Conservation (phyloP, 2,797 vertebrate genomes). For the Pogoniulus pusillus region DNA sequence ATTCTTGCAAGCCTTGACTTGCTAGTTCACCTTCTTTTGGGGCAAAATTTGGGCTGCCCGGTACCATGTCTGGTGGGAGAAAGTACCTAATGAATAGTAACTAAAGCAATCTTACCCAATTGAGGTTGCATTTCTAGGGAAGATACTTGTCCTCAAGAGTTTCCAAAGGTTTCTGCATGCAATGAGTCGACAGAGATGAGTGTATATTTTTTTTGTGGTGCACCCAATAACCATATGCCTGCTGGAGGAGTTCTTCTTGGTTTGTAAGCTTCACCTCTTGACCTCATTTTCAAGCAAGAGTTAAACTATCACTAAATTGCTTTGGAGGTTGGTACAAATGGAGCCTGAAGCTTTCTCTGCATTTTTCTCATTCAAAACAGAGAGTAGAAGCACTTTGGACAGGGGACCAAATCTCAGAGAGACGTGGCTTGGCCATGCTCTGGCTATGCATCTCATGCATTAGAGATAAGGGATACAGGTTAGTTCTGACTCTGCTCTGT, state of each 20-base stretch:
- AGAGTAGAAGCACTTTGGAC: constrained; percentile 52
- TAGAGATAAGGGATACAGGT: background rate
- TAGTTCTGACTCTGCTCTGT: background rate
- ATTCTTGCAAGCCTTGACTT: background rate
- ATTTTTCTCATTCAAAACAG: constrained; percentile 56
- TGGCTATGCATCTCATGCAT: background rate
- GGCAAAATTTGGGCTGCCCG: background rate
- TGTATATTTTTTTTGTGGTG: background rate
- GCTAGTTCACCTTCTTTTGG: background rate
- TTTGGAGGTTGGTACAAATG: constrained; percentile 32
- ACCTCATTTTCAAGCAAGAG: constrained; percentile 59
- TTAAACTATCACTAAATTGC: constrained; percentile 68
- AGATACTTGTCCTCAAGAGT: background rate
- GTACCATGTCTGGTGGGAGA: background rate
- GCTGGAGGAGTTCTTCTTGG: constrained; percentile 34
- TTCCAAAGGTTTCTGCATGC: background rate
- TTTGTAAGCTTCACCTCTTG: constrained; percentile 54
- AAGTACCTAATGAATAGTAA: background rate
- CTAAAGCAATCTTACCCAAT: background rate
- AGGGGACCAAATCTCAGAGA: background rate
- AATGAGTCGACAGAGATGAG: background rate
- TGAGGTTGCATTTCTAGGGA: background rate
- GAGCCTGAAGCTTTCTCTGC: constrained; percentile 17
- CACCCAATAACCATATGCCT: background rate
- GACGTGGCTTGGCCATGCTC: background rate